Evolutionary conservation across 2,888 invertebrate species (phyloP).

Genomic region (Acanthoscelides obtectus): DNA sequence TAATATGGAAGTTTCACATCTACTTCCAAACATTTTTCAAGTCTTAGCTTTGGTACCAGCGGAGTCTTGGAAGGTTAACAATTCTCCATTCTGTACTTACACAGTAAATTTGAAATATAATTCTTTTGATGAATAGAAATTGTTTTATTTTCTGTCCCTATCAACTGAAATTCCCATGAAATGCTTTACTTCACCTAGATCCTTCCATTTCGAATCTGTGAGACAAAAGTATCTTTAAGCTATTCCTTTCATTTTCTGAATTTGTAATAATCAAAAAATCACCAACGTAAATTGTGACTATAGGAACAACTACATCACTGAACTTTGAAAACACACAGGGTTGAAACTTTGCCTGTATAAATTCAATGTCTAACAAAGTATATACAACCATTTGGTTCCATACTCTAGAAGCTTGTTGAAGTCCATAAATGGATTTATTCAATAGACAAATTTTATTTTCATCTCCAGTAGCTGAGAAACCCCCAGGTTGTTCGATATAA

Average conservation of each 20-base stretch:
- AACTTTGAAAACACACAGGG: conserved; percentile 5
- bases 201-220: conserved; percentile 2
- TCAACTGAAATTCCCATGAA: background rate
- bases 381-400: conserved; percentile 8
- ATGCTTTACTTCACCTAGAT: conserved; percentile 5
- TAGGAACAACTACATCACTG: background rate
- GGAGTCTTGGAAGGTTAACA: conserved; percentile 11
- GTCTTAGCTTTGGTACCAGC: conserved; percentile 1
- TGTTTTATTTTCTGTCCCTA: background rate
- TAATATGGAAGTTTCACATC: conserved; percentile 1
- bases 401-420: conserved; percentile 9
- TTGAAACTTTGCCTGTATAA: conserved; percentile 1
- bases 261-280: conserved; percentile 5
- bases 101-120: conserved; percentile 5
- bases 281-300: conserved; percentile 7
- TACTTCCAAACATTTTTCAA: too few species aligned
- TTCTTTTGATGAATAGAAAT: conserved; percentile 1
- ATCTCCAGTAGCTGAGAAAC: background rate
- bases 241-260: background rate
- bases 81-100: conserved; percentile 4
- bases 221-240: background rate
- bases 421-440: conserved; percentile 11
- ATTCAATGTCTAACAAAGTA: background rate
- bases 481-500: conserved; percentile 10
- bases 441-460: conserved; percentile 7